Base-by-base conservation (phyloP, 2,888 invertebrate genomes). In the Ophion obscuratus region DNA sequence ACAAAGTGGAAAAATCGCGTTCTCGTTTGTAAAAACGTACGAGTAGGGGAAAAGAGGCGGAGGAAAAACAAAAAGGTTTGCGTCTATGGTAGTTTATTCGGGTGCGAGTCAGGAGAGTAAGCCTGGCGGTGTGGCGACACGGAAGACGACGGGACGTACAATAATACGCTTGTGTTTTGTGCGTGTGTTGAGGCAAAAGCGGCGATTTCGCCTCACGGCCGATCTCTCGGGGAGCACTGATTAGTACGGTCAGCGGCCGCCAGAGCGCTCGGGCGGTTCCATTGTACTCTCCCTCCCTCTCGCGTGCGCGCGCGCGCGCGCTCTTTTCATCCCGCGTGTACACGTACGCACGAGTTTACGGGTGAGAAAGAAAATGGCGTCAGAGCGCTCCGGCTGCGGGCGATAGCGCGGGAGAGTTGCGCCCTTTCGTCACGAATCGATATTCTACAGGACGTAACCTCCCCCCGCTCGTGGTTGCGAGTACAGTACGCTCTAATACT, bases 211-310 rank as follows among this genome's bases (percentile, higher is more conserved):
- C 87, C 84, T 75, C 84, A 83, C 87, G 85, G 82, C 83, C 83
- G 83, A 83, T 86, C 86, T 83, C 87, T 84, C 82, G 85, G 83
- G 81, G 70, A 88, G 82, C 85, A 89, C 88, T 88, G 88, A 81
- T 86, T 91, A 89, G 88, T 91, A 68, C 88, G 78, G 78, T 84
- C 87, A 88, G 88, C 84, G 87, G 86, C 90, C 92, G 86, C 89
- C 79, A 92, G 92, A 88, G 90, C 71, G 89, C 90, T 85, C 89
- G 79, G 89, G 88, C 88, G 88, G 89, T 85, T 89, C 89, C 89
- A 88, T 89, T 88, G 89, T 89, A 78, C 88, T 75, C 84, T 77
- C 81, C 75, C 73, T 71, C 70, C 81, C 86, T 83, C 76, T 84
- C 81, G 71, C 61, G 75, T 82, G 70, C 67, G 66, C 61, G 75